These are phyloP conservation scores for Barypeithes pellucidus DNA, from an alignment of 2,888 invertebrate species.

Conservation along the genomic window DNA sequence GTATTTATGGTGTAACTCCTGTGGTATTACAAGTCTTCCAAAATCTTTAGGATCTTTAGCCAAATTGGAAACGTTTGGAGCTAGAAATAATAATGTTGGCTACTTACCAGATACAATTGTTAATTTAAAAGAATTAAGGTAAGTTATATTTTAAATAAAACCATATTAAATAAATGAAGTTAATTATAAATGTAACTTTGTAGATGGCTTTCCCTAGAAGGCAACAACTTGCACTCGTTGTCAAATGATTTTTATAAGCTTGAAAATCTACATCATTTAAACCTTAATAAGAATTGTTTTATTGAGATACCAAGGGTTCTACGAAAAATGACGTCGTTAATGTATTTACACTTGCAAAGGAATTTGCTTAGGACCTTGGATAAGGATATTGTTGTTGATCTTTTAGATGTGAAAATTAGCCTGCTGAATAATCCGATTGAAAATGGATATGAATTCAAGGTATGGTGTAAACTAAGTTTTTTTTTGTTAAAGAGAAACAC, in stretches of 20 bases:
- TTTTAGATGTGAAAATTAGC: conserved; percentile 66
- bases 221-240: conserved; percentile 74
- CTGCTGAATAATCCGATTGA: conserved; percentile 64
- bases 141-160: conserved; percentile 44
- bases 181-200: conserved; percentile 55
- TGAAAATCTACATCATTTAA: conserved; percentile 76
- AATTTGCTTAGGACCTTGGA: conserved; percentile 64
- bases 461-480: conserved; percentile 43
- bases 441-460: conserved; percentile 57
- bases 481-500: conserved; percentile 10
- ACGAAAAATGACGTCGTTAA: conserved; percentile 62
- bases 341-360: conserved; percentile 64
- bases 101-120: conserved; percentile 76
- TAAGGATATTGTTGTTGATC: conserved; percentile 59
- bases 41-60: conserved; percentile 76
- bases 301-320: conserved; percentile 71
- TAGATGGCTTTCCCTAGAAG: conserved; percentile 80
- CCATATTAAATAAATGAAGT: background rate
- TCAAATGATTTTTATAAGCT: conserved; percentile 74
- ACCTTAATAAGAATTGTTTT: conserved; percentile 75
- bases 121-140: conserved; percentile 74
- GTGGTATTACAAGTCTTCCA: conserved; percentile 74
- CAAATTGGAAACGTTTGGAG: conserved; percentile 78
- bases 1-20: conserved; percentile 80
- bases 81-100: conserved; percentile 76